These are phyloP conservation scores for Myotis brandtii DNA, from an alignment of 2,113 vertebrate genomes.

Conservation along the genomic window DNA sequence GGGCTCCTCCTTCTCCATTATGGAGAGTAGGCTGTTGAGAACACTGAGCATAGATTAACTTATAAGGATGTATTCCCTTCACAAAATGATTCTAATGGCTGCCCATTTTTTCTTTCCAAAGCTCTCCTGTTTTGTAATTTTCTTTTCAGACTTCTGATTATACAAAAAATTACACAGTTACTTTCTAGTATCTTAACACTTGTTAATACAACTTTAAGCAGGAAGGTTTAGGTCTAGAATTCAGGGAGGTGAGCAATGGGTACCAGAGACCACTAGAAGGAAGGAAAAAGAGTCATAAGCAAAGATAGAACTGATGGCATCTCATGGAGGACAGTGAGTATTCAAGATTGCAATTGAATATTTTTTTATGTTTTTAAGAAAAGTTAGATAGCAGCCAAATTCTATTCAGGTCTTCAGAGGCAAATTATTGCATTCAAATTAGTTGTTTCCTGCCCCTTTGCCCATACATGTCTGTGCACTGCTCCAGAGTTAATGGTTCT, in stretches of 20 bases:
- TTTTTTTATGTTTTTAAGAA: background rate
- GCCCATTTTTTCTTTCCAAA: background rate
- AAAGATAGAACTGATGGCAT: background rate
- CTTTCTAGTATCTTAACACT: background rate
- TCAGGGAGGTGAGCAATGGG: too few species aligned
- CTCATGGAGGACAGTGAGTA: background rate
- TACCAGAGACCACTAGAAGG: rapidly evolving
- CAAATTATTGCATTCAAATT: background rate
- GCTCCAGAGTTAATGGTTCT: background rate
- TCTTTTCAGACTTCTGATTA: background rate
- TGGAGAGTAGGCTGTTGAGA: background rate
- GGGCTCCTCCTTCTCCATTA: background rate
- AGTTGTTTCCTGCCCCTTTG: background rate
- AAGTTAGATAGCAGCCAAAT: background rate
- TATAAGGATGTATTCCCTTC: background rate
- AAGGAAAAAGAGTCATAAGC: background rate
- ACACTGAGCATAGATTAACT: background rate
- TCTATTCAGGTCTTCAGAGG: background rate
- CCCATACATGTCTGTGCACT: background rate
- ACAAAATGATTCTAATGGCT: background rate
- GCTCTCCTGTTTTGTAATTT: background rate
- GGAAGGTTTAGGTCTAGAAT: background rate
- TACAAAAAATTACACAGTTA: background rate
- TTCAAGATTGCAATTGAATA: background rate
- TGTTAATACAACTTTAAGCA: background rate